Percentiles rank a stretch among this genome's conserved stretches.
Evolutionary conservation across 2,888 invertebrate species (phyloP).

Genomic region (Anoplius nigerrimus): DNA sequence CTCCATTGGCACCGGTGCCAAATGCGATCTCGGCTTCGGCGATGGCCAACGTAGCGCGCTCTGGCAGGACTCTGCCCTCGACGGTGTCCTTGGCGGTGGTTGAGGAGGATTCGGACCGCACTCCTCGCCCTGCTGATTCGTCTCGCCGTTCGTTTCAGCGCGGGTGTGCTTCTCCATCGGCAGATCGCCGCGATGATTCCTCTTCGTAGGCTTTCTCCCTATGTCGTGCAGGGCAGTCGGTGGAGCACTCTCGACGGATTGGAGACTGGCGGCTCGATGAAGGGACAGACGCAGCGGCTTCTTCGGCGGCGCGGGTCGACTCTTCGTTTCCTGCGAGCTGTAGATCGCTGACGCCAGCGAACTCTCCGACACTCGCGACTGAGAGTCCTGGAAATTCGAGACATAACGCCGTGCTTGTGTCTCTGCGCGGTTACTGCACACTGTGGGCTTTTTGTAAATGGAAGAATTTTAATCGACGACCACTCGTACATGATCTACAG

Average conservation of each 20-base stretch:
- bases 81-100: constrained; percentile 69
- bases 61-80: constrained; percentile 72
- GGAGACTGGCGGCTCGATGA: constrained; percentile 89
- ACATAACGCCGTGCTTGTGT: constrained; percentile 5
- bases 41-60: constrained; percentile 71
- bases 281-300: constrained; percentile 89
- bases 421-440: too few species aligned
- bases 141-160: constrained; percentile 51
- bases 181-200: constrained; percentile 78
- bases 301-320: constrained; percentile 88
- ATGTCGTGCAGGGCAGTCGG: constrained; percentile 60
- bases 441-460: too few species aligned
- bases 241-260: constrained; percentile 80
- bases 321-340: constrained; percentile 74
- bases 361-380: constrained; percentile 63
- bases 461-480: too few species aligned
- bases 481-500: background rate
- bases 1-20: constrained; percentile 68
- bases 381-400: constrained; percentile 56
- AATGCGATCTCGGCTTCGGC: constrained; percentile 67
- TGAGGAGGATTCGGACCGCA: constrained; percentile 56
- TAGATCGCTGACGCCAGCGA: constrained; percentile 58
- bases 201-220: constrained; percentile 78
- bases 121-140: constrained; percentile 44
- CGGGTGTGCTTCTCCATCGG: constrained; percentile 55